Evolutionary conservation across 2,888 invertebrate species (phyloP), one percentile per base, ranked within the genome.

Genomic region (Drosophila yooni): DNA sequence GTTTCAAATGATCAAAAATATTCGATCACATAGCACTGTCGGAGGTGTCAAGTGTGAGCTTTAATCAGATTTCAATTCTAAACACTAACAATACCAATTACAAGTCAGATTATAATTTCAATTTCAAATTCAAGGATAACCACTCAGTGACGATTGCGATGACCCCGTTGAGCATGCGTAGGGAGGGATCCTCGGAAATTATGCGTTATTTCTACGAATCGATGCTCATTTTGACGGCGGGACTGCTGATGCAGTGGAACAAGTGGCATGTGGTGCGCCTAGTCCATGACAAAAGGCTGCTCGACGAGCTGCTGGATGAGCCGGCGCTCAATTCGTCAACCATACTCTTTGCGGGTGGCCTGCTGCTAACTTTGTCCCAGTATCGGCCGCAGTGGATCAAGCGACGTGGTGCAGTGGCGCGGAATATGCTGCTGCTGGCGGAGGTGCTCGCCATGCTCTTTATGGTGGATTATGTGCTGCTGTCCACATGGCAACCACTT

Each of bases 181-280:
- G n/a, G 3, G n/a, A 11, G 15, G 48, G 56, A 2, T 68, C 66
- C 56, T 1, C 1, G 0, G 70, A 70, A 11, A n/a, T 80, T 53
- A 68, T 72, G 29, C 73, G 70, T 5, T 65, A 70, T 1, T 58
- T 84, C 1, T 76, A 76, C n/a, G 82, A 82, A 48, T 61, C 84
- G 48, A 69, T 79, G 69, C 48, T 82, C 8, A 10, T 76, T 51
- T 40, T 81, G 48, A 15, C 57, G 2, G 3, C 73, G 25, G 43
- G 70, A 3, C 13, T 81, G 53, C 43, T 81, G 25, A 25, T 81
- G 27, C 84, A 84, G n/a, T 70, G 72, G 70, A 82, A 82, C 36
- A 56, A 72, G 10, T 74, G 76, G 74, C 79, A 80, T 48, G 15
- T 77, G 11, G 18, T 75, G 5, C 54, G 21, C 18, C 15, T 58